A percentile compares a stretch with the other conserved stretches of the same genome.
Evolutionary conservation across 2,113 vertebrate species (phyloP).

Genomic region (Dissostichus mawsoni): DNA sequence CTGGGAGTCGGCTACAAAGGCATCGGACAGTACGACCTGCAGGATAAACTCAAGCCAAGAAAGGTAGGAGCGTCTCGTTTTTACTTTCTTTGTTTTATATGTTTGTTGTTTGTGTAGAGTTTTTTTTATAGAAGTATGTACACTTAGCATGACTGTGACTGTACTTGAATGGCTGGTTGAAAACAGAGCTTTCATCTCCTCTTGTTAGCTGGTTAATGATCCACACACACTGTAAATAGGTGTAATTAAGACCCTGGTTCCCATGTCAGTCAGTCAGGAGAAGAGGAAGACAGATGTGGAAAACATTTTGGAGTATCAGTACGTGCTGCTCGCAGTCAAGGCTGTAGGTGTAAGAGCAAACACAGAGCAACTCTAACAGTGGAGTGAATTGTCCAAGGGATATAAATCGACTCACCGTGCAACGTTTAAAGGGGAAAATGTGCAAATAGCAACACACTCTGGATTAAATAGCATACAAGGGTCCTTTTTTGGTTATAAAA

Average conservation of each 20-base stretch:
- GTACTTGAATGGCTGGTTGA: not conserved
- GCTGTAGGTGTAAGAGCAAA: constrained; percentile 37
- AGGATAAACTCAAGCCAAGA: constrained; percentile 96
- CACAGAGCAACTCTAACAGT: constrained; percentile 4
- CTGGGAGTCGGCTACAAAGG: constrained; percentile 98
- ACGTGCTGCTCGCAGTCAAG: constrained; percentile 37
- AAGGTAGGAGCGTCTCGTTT: constrained; percentile 85
- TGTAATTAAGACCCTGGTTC: constrained; percentile 55
- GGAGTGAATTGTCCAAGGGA: not conserved
- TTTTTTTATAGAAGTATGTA: not conserved
- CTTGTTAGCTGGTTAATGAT: constrained; percentile 73
- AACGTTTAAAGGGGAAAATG: not conserved
- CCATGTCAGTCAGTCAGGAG: constrained; percentile 55
- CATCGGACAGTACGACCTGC: constrained; percentile 96
- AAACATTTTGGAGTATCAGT: constrained; percentile 47
- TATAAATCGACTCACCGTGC: not conserved
- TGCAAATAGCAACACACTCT: not conserved
- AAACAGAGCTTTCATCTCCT: constrained; percentile 21
- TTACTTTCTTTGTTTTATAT: not conserved
- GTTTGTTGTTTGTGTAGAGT: no score
- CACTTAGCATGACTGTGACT: not conserved
- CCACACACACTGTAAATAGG: constrained; percentile 65
- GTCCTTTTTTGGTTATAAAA: no score
- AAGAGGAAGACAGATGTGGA: constrained; percentile 41
- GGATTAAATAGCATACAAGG: not conserved